These are phyloP conservation scores for Lycia hirtaria DNA, from an alignment of 2,888 invertebrate genomes.

Conservation along the genomic window DNA sequence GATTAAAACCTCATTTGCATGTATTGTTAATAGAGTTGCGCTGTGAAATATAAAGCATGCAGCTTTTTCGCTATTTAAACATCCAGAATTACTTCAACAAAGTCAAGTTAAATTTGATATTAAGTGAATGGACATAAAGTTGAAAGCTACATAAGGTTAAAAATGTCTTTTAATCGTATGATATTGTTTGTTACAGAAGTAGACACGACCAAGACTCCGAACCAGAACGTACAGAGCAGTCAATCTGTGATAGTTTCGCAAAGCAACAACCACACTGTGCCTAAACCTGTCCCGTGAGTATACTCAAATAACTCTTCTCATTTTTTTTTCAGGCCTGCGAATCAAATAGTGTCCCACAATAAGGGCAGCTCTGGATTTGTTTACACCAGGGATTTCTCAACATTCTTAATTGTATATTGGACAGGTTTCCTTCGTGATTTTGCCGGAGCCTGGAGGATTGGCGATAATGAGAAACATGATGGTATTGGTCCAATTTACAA, in stretches of 20 bases:
- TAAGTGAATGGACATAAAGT: neutral
- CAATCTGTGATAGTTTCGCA: slow-evolving; percentile 82
- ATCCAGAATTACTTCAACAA: neutral
- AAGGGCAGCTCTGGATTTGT: no score
- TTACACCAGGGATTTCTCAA: no score
- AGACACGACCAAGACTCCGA: slow-evolving; percentile 56
- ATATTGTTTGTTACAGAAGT: slow-evolving; percentile 54
- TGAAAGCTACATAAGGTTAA: neutral
- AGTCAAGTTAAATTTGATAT: neutral
- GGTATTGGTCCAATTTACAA: no score
- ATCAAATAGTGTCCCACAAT: no score
- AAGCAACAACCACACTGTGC: slow-evolving; percentile 63
- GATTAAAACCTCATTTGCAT: no score
- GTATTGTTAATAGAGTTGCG: no score
- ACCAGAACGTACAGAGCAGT: slow-evolving; percentile 54
- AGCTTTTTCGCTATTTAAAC: neutral
- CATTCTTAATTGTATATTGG: no score
- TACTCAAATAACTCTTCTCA: neutral
- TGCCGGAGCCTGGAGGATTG: no score
- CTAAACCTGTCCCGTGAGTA: slow-evolving; percentile 70
- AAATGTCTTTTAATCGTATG: neutral
- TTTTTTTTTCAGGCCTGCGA: no score
- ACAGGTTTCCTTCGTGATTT: no score
- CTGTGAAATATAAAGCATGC: neutral
- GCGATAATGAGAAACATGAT: no score